These are phyloP conservation scores for Muntiacus muntjak DNA, from an alignment of 2,113 vertebrate genomes.

Conservation along the genomic window DNA sequence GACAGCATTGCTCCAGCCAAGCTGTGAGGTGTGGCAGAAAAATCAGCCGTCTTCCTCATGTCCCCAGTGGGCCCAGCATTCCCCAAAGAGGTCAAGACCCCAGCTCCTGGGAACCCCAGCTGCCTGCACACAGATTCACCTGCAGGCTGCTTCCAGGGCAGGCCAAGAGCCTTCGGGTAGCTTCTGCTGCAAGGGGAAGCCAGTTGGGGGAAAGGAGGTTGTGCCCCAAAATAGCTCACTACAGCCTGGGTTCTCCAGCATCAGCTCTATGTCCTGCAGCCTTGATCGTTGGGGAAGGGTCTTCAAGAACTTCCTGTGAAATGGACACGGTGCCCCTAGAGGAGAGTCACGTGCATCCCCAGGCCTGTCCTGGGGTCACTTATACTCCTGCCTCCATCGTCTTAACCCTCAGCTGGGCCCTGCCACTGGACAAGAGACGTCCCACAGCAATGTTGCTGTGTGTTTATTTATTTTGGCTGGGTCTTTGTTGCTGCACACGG, in stretches of 20 bases:
- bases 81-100: not conserved
- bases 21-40: conserved; percentile 16
- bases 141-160: not conserved
- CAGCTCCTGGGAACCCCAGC: not conserved
- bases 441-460: not conserved
- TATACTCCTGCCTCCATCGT: not conserved
- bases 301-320: not conserved
- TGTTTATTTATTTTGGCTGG: not conserved
- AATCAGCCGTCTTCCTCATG: not conserved
- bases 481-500: not conserved
- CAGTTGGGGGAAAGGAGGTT: not conserved
- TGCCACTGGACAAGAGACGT: not conserved
- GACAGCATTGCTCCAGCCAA: not conserved
- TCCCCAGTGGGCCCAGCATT: not conserved
- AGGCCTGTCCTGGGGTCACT: not conserved
- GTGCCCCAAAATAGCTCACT: not conserved
- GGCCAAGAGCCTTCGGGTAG: not conserved
- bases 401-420: not conserved
- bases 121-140: not conserved
- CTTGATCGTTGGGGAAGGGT: not conserved
- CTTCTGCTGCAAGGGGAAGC: not conserved
- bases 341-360: not conserved
- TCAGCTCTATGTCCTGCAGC: not conserved
- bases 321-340: not conserved
- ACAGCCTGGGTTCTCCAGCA: not conserved